phyloP scores from a whole-genome alignment of 2,888 invertebrate genomes.

The Pseudococcus jackbeardsleyi region DNA sequence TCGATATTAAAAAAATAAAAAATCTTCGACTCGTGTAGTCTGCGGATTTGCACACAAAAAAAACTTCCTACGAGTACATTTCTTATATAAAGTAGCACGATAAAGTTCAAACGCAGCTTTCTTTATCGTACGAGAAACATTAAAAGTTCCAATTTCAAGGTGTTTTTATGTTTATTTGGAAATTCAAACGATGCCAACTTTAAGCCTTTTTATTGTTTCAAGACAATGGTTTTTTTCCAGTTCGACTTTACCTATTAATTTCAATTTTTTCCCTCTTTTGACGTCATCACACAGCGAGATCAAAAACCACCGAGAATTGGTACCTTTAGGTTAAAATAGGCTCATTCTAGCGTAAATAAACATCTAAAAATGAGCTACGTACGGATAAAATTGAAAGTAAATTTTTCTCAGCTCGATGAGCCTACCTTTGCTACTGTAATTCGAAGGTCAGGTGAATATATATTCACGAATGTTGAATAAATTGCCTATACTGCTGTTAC shows the following conservation, averaged over 20 bases:
- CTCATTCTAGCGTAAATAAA: too few species aligned
- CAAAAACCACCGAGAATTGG: background rate
- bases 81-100: constrained; percentile 7
- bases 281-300: background rate
- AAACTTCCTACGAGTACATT: background rate
- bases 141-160: constrained; percentile 40
- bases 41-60: background rate
- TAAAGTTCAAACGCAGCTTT: constrained; percentile 13
- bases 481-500: too few species aligned
- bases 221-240: background rate
- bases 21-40: background rate
- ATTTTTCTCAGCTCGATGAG: too few species aligned
- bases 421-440: too few species aligned
- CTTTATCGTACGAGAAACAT: constrained; percentile 17
- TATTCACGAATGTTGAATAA: too few species aligned
- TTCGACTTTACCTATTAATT: background rate
- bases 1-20: constrained; percentile 6
- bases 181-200: constrained; percentile 1
- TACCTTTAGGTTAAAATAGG: too few species aligned
- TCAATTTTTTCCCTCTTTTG: constrained; percentile 1
- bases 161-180: constrained; percentile 40
- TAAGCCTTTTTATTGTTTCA: constrained; percentile 19
- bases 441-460: too few species aligned
- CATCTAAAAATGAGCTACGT: too few species aligned
- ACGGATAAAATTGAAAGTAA: too few species aligned